Evolutionary conservation across 2,113 vertebrate species (phyloP), one percentile per base, ranked within the genome.

Genomic region (Anolis carolinensis): DNA sequence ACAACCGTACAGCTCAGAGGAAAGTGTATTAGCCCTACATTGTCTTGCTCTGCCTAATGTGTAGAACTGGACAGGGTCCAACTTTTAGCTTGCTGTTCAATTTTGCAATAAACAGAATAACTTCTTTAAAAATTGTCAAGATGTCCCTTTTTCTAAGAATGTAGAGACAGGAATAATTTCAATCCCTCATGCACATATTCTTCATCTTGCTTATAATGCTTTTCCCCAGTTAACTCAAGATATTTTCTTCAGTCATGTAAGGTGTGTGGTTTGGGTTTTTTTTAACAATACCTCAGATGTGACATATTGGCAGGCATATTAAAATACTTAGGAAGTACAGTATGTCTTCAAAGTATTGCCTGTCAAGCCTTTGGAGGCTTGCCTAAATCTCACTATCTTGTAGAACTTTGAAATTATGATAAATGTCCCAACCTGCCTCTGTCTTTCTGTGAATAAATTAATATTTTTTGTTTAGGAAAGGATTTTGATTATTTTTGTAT

Each of bases 361-460:
- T 83, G 68, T 79, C 75, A 88, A 79, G 39, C 36, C 55, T 50
- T 44, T n/a, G 70, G 82, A 88, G 59, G 44, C 16, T 25, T 80
- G 27, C 30, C 48, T 27, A 30, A 79, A 80, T 67, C 76, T 76
- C 32, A 82, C 39, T 71, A n/a, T 10, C 52, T 34, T 44, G 59
- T 68, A 72, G 68, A 70, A 11, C 75, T 88, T 80, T 88, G 87
- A 84, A 48, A 59, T 75, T 63, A 76, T 81, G 82, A 81, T 85
- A 85, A 81, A 76, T 88, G 82, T 81, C 48, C 32, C 34, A 81
- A 80, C 32, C 48, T 75, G 2, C 52, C 75, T 2, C 63, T 76
- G 27, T 70, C 71, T 70, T 44, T 80, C 62, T 30, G 48, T 34
- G 63, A 77, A 78, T 77, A 82, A 70, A 77, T 82, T 77, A 77